These are phyloP conservation scores for Ptychochromis oligacanthus DNA, from an alignment of 2,113 vertebrate genomes.

Conservation along the genomic window DNA sequence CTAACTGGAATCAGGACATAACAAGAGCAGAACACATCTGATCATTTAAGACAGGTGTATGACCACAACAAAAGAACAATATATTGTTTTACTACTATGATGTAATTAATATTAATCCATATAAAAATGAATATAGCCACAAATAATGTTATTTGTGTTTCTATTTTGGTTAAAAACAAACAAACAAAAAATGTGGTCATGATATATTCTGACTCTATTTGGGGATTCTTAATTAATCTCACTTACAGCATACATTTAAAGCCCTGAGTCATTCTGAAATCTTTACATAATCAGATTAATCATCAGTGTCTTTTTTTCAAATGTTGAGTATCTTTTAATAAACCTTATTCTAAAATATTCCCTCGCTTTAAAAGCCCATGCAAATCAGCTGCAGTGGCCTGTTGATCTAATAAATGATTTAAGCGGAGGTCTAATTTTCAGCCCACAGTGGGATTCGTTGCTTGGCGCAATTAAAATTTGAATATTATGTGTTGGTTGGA, in stretches of 20 bases:
- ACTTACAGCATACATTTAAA: neutral
- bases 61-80: neutral
- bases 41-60: neutral
- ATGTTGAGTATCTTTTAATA: neutral
- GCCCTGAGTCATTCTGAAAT: neutral
- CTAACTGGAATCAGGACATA: neutral
- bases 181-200: neutral
- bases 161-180: neutral
- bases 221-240: neutral
- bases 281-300: neutral
- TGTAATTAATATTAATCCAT: too few relatives aligned
- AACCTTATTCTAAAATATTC: neutral
- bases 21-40: neutral
- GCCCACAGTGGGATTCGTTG: neutral
- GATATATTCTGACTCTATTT: neutral
- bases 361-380: neutral
- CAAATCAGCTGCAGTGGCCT: neutral
- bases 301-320: neutral
- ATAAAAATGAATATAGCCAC: too few relatives aligned
- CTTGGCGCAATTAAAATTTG: neutral
- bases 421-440: conserved; percentile 9
- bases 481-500: neutral
- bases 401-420: conserved; percentile 32
- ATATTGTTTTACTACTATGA: neutral
- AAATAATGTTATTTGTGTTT: too few relatives aligned